phyloP scores from a whole-genome alignment of 1,140 invertebrate species.

The Augochlora pura region DNA sequence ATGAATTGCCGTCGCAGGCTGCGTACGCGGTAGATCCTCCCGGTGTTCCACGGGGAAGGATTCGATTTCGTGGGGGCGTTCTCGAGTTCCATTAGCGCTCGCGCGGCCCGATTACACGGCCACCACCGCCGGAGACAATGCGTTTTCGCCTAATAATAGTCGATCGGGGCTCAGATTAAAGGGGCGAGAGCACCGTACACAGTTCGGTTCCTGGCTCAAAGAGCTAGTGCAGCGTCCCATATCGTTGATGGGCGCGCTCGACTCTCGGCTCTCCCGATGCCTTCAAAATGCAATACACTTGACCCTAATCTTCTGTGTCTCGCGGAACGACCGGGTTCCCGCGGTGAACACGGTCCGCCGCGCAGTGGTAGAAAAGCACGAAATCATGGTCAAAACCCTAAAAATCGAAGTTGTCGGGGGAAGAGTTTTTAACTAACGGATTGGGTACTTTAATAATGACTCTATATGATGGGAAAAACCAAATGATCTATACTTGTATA shows the following conservation, averaged over 20 bases:
- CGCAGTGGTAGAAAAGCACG: no score
- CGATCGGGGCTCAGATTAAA: slow-evolving; percentile 26
- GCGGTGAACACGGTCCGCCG: no score
- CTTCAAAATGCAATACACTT: background rate
- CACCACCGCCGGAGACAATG: slow-evolving; percentile 14
- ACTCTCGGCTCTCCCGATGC: background rate
- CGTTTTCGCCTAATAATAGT: slow-evolving; percentile 32
- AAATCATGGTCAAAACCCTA: no score
- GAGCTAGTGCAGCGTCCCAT: background rate
- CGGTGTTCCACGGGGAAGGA: background rate
- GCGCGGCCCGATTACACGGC: slow-evolving; percentile 5
- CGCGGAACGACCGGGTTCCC: no score
- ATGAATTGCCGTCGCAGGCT: slow-evolving; percentile 26
- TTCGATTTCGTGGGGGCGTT: slow-evolving; percentile 31
- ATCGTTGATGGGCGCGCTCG: background rate
- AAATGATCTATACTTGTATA: no score
- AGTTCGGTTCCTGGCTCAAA: background rate
- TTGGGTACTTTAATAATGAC: no score
- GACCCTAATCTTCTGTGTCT: no score
- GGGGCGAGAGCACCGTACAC: background rate
- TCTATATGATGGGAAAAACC: no score
- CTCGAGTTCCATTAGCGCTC: slow-evolving; percentile 19
- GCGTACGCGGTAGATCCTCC: background rate
- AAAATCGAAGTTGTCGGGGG: no score
- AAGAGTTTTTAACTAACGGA: no score